Conservation (phyloP, 1,140 invertebrate species). For the Ceratina japonica region DNA sequence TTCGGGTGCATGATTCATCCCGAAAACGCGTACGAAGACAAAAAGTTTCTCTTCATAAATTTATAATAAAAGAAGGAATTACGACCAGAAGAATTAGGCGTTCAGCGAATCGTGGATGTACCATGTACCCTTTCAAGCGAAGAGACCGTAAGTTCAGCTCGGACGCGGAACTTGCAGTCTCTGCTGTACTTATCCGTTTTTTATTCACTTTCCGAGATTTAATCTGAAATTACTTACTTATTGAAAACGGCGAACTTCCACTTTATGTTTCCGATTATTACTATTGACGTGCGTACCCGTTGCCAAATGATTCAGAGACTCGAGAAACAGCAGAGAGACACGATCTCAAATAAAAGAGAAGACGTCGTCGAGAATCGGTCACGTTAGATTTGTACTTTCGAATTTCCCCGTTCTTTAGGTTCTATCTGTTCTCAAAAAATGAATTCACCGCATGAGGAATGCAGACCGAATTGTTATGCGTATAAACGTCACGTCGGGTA, state of each 20-base stretch:
- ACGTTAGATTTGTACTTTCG: not conserved
- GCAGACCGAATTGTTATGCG: slow-evolving; percentile 4
- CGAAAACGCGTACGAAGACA: too few species aligned
- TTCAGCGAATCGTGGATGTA: slow-evolving; percentile 20
- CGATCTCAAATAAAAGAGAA: not conserved
- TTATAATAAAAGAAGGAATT: too few species aligned
- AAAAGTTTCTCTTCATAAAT: not conserved
- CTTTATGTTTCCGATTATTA: slow-evolving; percentile 44
- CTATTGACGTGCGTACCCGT: slow-evolving; percentile 62
- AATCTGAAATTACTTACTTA: slow-evolving; percentile 9
- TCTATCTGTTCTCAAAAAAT: not conserved
- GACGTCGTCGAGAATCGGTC: not conserved
- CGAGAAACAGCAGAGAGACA: slow-evolving; percentile 50
- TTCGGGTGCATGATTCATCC: not conserved
- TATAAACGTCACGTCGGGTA: slow-evolving; percentile 14
- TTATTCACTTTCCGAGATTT: not conserved
- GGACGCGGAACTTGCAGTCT: slow-evolving; percentile 19
- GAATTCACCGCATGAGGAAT: not conserved
- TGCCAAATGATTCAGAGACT: slow-evolving; percentile 57
- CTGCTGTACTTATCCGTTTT: not conserved
- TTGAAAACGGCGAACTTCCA: slow-evolving; percentile 35
- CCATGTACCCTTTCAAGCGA: not conserved
- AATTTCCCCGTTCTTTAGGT: not conserved
- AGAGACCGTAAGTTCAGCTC: slow-evolving; percentile 25
- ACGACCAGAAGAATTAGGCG: too few species aligned